These are phyloP conservation scores for Agraylea sexmaculata DNA, from an alignment of 1,140 invertebrate genomes.

Conservation along the genomic window DNA sequence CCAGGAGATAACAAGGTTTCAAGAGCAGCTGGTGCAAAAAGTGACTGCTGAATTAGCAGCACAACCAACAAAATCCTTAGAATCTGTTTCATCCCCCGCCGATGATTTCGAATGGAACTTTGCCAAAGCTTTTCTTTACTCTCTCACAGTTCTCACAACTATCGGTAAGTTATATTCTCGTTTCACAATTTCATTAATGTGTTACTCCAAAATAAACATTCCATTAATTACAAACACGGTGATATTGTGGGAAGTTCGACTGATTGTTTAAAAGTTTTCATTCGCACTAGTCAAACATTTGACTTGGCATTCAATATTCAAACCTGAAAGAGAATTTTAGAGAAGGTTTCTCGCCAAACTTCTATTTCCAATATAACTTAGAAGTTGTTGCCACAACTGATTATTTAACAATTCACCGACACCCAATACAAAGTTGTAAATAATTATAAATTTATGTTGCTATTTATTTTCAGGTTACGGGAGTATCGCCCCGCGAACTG, in stretches of 20 bases:
- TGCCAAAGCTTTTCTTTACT: slow-evolving; percentile 89
- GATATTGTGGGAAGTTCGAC: too few species aligned
- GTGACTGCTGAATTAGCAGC: slow-evolving; percentile 59
- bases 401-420: too few species aligned
- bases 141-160: slow-evolving; percentile 88
- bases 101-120: slow-evolving; percentile 80
- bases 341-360: too few species aligned
- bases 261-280: too few species aligned
- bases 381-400: too few species aligned
- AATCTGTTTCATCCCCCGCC: slow-evolving; percentile 31
- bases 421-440: too few species aligned
- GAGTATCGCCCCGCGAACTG: slow-evolving; percentile 70
- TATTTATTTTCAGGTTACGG: slow-evolving; percentile 64
- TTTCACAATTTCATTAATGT: slow-evolving; percentile 2
- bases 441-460: slow-evolving; percentile 10
- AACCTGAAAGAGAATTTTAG: too few species aligned
- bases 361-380: too few species aligned
- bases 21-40: slow-evolving; percentile 70
- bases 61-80: slow-evolving; percentile 31
- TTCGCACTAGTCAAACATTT: too few species aligned
- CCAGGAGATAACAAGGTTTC: slow-evolving; percentile 79
- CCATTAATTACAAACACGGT: too few species aligned
- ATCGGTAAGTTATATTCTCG: slow-evolving; percentile 65
- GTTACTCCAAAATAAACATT: slow-evolving; percentile 1
- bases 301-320: too few species aligned